Evolutionary conservation across 1,140 invertebrate genomes (phyloP), one percentile per base, ranked within the genome.

Genomic region (Piezodorus guildinii): DNA sequence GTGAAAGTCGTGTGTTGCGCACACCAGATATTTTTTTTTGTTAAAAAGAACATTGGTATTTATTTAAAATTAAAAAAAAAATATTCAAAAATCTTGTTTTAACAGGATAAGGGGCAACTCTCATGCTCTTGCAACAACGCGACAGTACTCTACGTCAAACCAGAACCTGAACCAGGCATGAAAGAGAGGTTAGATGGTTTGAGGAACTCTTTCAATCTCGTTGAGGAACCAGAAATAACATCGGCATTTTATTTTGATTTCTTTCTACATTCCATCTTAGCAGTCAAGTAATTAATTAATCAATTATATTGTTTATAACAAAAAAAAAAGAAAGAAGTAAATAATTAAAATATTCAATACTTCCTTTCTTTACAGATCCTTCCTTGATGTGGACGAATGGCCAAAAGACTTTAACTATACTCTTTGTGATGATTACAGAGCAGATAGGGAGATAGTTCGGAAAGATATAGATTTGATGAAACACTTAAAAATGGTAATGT

Each of bases 161-260:
- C 86, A 1, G 78, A 82, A 62, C 79, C 80, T 9, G 81, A 81
- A 69, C 76, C 79, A 10, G 74, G 75, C 61, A 80, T 76, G 72
- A 78, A 79, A 67, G 83, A 84, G 71, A 79, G 81, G 44, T 72
- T 84, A 49, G 80, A 79, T n/a, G 77, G 81, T 60, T 80, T 88
- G n/a, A 79, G 78, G 67, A 83, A 81, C 2, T 83, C 83, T 0
- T 86, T 81, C 70, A 82, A 83, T 66, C 77, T 88, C 67, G 85
- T 82, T 65, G 80, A 81, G 23, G 79, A 83, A 67, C 85, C 85
- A 3, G 81, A 84, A 72, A 81, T 88, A 59, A 80, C 84, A 3
- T 84, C 89, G 8, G 84, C 87, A 0, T 93, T 94, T 73, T 91
- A 92, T 72, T 94, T 91, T 74, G 91, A 95, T 73, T 71, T 94